Conservation (phyloP, 1,140 invertebrate genomes). For the Cotesia typhae region DNA sequence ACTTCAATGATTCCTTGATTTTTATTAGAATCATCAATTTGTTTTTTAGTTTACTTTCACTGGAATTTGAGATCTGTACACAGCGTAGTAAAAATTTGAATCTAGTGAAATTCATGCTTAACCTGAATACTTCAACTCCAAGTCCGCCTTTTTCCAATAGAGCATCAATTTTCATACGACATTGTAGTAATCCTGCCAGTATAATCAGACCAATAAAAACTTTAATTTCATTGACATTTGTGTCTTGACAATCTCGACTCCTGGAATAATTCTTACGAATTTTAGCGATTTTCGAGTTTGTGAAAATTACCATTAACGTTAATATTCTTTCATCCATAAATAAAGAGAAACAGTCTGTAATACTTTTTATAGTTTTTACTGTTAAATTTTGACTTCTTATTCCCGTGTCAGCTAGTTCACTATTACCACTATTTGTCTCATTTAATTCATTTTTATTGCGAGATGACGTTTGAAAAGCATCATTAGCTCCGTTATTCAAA, state of each 20-base stretch:
- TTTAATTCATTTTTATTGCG: not conserved
- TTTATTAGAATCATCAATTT: not conserved
- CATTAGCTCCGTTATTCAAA: not conserved
- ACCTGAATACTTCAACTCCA: constrained; percentile 2
- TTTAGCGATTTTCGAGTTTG: not conserved
- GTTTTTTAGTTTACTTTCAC: not conserved
- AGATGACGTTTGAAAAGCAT: not conserved
- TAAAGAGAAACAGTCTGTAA: not conserved
- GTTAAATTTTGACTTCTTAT: not conserved
- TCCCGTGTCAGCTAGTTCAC: not conserved
- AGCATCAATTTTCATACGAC: not conserved
- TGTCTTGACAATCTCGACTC: not conserved
- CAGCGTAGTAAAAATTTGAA: not conserved
- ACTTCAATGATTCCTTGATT: not conserved
- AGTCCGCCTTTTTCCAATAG: not conserved
- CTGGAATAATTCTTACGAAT: not conserved
- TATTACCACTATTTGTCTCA: not conserved
- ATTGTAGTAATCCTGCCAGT: not conserved
- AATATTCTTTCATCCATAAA: not conserved
- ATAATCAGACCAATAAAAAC: not conserved
- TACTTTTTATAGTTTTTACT: not conserved
- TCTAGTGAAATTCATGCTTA: not conserved
- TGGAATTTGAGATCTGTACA: not conserved
- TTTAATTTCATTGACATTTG: not conserved
- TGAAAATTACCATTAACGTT: not conserved